A percentile compares a stretch with the other conserved stretches of the same genome.
Conservation (phyloP, 2,113 vertebrate species). For the Syrrhaptes paradoxus region DNA sequence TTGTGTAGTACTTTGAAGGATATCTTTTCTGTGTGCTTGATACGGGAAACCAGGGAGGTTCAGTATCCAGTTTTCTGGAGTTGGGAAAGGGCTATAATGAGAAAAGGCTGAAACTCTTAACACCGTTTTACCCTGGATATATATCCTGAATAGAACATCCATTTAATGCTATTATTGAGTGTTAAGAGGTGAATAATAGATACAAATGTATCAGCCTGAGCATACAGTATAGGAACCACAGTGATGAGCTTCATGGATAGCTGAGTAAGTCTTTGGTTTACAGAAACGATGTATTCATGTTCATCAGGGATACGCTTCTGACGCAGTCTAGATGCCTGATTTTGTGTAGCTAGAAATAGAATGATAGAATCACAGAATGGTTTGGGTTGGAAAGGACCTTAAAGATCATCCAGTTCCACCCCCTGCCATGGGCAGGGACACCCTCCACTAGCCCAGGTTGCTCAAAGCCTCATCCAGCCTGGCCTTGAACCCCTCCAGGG, state of each 20-base stretch:
- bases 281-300: not conserved
- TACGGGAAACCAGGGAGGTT: not conserved
- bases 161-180: not conserved
- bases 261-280: not conserved
- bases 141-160: not conserved
- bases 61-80: not conserved
- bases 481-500: too few species aligned
- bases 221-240: not conserved
- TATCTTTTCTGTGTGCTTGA: not conserved
- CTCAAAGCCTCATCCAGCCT: too few species aligned
- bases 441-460: too few species aligned
- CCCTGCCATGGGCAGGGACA: too few species aligned
- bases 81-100: not conserved
- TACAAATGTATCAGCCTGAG: not conserved
- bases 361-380: too few species aligned
- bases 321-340: not conserved
- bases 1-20: not conserved
- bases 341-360: not conserved
- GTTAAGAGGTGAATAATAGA: not conserved
- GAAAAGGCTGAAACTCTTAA: not conserved
- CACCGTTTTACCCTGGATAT: not conserved
- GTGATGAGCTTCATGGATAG: not conserved
- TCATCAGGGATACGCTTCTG: not conserved
- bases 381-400: too few species aligned
- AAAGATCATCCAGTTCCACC: too few species aligned